Base-by-base conservation (phyloP, 1,140 invertebrate species). In the Drosophila grimshawi region DNA sequence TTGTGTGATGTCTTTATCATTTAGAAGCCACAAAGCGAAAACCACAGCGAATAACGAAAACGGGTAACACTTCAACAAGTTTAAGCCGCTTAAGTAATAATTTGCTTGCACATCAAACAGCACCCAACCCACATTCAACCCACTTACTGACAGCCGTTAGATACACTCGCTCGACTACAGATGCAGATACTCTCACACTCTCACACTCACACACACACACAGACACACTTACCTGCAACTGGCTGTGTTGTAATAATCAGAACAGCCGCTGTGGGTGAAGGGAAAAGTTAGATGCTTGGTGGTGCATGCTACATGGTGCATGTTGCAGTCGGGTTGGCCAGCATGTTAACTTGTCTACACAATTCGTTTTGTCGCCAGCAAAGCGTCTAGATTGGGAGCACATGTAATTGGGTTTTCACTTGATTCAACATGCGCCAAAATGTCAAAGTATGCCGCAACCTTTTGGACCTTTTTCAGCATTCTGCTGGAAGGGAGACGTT, bases 351-450 rank as follows among this genome's bases (percentile, higher is more conserved):
- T 81, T 81, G 78, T 86, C 82, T 81, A 78, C 81, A 81, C 74
- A 69, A 78, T 67, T 56, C 73, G 81, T 70, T 81, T 75, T 78
- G 82, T 81, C 66, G 70, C 70, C 79, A 81, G 63, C 73, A 46
- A 78, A 75, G 63, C 79, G 62, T 59, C 78, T 69, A 86, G 83
- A 76, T 82, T 72, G 65, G 3, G 41, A 56, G 78, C 71, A 86
- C 80, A 80, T 88, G 82, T 88, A 86, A 86, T 82, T 86, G 82
- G 79, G 76, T 88, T 86, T 88, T 82, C 82, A 82, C 83, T 79
- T 86, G 83, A 86, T 82, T 86, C 79, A 81, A 86, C 78, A 81
- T 86, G 82, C 79, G 83, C 59, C 75, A 86, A 86, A 76, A 79
- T 86, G 82, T 86, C 82, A 82, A 86, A 88, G 82, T 72, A 55